A percentile compares a stretch with the other conserved stretches of the same genome.
Evolutionary conservation across 64 coral and sea anemone species (phyloP).

Genomic region (Stichodactyla mertensii): DNA sequence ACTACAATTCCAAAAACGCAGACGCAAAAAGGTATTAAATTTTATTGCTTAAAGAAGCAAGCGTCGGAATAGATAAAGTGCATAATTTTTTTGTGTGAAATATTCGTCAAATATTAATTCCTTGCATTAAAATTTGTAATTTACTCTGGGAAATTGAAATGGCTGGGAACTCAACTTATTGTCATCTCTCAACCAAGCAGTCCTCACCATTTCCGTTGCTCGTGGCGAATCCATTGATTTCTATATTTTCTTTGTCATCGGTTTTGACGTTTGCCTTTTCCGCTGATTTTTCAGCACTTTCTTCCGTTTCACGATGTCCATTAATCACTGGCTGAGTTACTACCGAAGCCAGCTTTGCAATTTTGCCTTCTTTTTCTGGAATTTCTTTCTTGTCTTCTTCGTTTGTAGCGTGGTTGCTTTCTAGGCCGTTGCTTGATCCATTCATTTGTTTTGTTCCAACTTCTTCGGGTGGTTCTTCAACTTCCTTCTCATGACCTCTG

Average conservation of each 20-base stretch:
- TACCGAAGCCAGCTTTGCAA: neutral
- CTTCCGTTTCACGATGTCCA: neutral
- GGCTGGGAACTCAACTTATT: neutral
- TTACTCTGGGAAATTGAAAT: neutral
- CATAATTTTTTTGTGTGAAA: neutral
- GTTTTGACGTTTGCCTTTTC: neutral
- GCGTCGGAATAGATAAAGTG: neutral
- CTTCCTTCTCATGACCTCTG: neutral
- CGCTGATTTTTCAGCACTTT: neutral
- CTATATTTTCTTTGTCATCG: neutral
- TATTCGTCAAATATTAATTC: neutral
- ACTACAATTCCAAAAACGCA: neutral
- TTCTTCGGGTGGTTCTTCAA: neutral
- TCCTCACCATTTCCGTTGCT: neutral
- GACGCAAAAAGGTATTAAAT: neutral
- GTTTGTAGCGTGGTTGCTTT: neutral
- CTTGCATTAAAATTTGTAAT: neutral
- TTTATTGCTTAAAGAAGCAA: neutral
- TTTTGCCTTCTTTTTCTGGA: neutral
- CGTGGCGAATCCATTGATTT: neutral
- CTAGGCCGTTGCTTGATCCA: neutral
- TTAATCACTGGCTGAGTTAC: neutral
- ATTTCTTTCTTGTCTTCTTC: neutral
- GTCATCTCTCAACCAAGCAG: neutral
- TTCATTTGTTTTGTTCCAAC: neutral